These are phyloP conservation scores for Euzophera pinguis DNA, from an alignment of 2,888 invertebrate genomes.

Conservation along the genomic window DNA sequence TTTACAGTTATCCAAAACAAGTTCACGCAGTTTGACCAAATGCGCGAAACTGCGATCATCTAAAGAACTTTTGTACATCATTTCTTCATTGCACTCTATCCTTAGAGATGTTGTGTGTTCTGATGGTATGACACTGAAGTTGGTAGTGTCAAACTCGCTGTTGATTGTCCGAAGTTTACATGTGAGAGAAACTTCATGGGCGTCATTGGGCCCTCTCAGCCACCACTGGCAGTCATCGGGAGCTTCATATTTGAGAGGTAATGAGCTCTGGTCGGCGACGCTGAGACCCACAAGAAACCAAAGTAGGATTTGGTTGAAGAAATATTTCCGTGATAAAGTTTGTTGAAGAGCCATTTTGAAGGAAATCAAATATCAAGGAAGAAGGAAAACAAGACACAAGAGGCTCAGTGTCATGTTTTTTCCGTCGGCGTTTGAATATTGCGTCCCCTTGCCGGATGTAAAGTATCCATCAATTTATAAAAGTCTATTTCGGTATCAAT, in stretches of 20 bases:
- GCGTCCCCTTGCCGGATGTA: constrained; percentile 70
- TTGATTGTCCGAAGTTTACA: constrained; percentile 91
- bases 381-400: constrained; percentile 71
- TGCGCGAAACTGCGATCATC: constrained; percentile 89
- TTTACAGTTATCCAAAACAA: constrained; percentile 92
- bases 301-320: constrained; percentile 61
- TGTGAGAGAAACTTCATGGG: constrained; percentile 87
- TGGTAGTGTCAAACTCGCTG: constrained; percentile 92
- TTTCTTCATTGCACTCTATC: constrained; percentile 89
- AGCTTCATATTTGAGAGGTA: constrained; percentile 84
- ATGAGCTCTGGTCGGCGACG: constrained; percentile 70
- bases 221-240: constrained; percentile 93
- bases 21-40: constrained; percentile 87
- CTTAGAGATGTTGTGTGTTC: constrained; percentile 89
- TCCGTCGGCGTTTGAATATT: constrained; percentile 71
- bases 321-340: constrained; percentile 51
- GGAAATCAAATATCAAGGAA: constrained; percentile 73
- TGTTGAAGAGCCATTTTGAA: constrained; percentile 64
- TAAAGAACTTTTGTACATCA: constrained; percentile 88
- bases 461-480: constrained; percentile 75
- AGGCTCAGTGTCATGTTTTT: constrained; percentile 78
- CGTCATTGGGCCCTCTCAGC: constrained; percentile 80
- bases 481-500: constrained; percentile 56
- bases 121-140: constrained; percentile 91
- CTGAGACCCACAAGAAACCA: constrained; percentile 67